These are phyloP conservation scores for Graptemys geographica DNA, from an alignment of 2,797 vertebrate species.

Conservation along the genomic window DNA sequence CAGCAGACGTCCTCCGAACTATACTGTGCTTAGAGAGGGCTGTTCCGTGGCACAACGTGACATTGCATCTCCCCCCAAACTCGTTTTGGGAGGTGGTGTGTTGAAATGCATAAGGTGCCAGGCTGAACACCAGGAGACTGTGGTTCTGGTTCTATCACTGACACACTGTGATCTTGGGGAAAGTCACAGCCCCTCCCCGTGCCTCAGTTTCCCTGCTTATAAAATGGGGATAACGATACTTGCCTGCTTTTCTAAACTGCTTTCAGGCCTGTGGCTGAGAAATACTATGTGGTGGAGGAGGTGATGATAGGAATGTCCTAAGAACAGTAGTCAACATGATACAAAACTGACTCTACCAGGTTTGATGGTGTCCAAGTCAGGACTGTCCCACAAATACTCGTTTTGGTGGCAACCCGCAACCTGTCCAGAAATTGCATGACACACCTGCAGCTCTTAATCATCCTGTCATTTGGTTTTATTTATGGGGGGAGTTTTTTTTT, in stretches of 20 bases:
- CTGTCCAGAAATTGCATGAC: neutral
- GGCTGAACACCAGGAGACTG: neutral
- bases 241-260: neutral
- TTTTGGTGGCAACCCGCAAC: neutral
- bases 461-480: neutral
- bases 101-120: neutral
- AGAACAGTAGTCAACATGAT: neutral
- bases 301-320: neutral
- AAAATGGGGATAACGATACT: no score
- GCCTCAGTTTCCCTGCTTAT: neutral
- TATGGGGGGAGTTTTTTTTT: neutral
- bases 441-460: neutral
- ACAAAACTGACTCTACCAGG: neutral
- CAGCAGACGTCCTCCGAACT: neutral
- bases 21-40: neutral
- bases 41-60: neutral
- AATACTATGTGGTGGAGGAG: neutral
- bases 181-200: neutral
- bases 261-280: neutral
- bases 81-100: neutral
- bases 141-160: neutral
- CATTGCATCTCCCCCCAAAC: neutral
- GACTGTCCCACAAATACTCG: neutral
- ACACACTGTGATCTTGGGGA: neutral
- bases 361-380: neutral